Base-by-base conservation (phyloP, 2,888 invertebrate species). In the Cremastobaeus sp. region DNA sequence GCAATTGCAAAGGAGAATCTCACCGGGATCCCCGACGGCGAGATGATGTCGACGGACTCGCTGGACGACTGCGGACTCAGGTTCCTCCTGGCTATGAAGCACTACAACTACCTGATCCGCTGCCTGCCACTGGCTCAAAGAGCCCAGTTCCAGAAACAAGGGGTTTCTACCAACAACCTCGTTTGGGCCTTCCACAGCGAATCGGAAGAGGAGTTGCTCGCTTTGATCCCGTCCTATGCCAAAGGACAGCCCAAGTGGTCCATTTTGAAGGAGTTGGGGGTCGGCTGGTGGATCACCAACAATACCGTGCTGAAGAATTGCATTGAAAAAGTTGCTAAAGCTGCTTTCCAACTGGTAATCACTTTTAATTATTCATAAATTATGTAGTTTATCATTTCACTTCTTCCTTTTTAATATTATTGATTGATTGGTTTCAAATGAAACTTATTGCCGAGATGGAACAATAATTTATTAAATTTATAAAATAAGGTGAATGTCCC, bases 141-240 rank as follows among this genome's bases (percentile, higher is more conserved):
- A 55, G 93, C 94, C 0, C 92, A 92, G 59, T 92, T 97, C 76
- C 96, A 97, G 83, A 93, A 94, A 55, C 93, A 93, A 76, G 98
- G 96, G 15, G 93, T 96, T 0, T 94, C 94, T 28, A 94, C 93
- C 6, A 94, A 97, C 79, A 96, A 98, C 88, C 91, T 99, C 14
- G 98, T 98, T 1, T 99, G 99, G 99, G 99, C 99, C 0, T 99
- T 96, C 89, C 99, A 99, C 88, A 99, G 99, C 0, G 99, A 99
- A 88, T 95, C 97, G 14, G 97, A 98, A 86, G 98, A 98, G 81
- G 99, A 99, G 86, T 89, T 99, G 59, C 89, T 99, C 9, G 93
- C 94, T 65, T 89, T 97, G 48, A 93, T 97, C 77, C 98, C 99
- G 0, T 94, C 94, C 0, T 96, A 95, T 79, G 92, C 93, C 0